Evolutionary conservation across 2,888 invertebrate species (phyloP), one percentile per base, ranked within the genome.

Genomic region (Cataglyphis cursor): DNA sequence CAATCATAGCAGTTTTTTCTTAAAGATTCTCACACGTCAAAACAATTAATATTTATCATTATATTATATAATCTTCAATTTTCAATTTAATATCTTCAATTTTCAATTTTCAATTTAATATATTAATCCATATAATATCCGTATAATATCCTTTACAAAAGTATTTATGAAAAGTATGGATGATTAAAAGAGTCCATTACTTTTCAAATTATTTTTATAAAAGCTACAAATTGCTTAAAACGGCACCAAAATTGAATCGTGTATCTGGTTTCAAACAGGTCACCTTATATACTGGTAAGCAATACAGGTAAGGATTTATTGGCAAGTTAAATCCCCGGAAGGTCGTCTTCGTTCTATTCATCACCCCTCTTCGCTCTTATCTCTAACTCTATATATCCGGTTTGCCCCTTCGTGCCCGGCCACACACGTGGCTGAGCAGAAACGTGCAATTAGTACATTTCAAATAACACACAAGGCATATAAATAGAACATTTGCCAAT

Each of bases 361-460:
- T 88, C 89, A 85, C 80, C 84, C 70, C 83, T 80, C 85, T 86
- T 86, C 89, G 83, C 87, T 83, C 87, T 82, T 70, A 31, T 64
- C 83, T 81, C 78, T 82, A 82, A 82, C 70, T 85, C 68, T 82
- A 18, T 64, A 65, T 51, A 70, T 72, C 83, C 62, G 74, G 78
- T 85, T 84, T 68, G 81, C 35, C n/a, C 81, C 81, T 73, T 70
- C 75, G 84, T 65, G 24, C 24, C 18, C 57, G 74, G 61, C 73
- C 24, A 44, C 80, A 21, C 74, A 65, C 78, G 51, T 41, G 73
- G 41, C 31, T 48, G 38, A 51, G 61, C 88, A 64, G 51, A 59
- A 80, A 78, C 87, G 82, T 88, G 85, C 87, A 90, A 91, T 91
- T 92, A 90, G 86, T 89, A 89, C 87, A 88, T 89, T 88, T 86